These are phyloP conservation scores for Oligia strigilis DNA, from an alignment of 2,888 invertebrate species.

Conservation along the genomic window DNA sequence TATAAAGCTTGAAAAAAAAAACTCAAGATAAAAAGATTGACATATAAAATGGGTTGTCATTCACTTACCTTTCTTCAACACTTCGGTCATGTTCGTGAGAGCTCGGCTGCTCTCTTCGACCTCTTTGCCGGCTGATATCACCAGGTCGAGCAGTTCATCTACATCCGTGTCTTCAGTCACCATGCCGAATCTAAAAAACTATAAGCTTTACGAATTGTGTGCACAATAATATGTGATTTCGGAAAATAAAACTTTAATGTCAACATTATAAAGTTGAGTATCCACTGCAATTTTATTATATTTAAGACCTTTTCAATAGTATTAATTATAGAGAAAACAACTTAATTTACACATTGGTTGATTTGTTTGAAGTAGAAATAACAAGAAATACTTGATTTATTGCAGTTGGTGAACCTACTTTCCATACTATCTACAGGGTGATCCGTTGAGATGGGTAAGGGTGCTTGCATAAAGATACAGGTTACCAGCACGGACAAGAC, in stretches of 20 bases:
- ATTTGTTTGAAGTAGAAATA: neutral
- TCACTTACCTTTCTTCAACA: constrained; percentile 94
- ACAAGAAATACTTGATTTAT: neutral
- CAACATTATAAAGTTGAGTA: neutral
- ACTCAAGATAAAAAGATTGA: neutral
- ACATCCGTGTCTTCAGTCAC: constrained; percentile 98
- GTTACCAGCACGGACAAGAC: too few relatives aligned
- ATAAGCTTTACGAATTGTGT: neutral
- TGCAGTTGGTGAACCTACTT: neutral
- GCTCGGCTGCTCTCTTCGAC: constrained; percentile 98
- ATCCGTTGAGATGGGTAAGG: neutral
- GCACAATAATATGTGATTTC: neutral
- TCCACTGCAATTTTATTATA: constrained; percentile 1
- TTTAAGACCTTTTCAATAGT: neutral
- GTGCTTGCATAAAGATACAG: too few relatives aligned
- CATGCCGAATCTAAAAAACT: constrained; percentile 95
- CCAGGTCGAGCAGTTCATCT: constrained; percentile 96
- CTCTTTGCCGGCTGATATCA: constrained; percentile 96
- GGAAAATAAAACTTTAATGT: neutral
- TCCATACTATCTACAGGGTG: neutral
- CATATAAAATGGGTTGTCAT: neutral
- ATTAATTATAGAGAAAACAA: neutral
- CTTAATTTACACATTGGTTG: neutral
- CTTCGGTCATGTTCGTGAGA: constrained; percentile 98
- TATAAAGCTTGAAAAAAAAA: neutral